Evolutionary conservation across 2,888 invertebrate genomes (phyloP).

Genomic region (Dasypolia templi): DNA sequence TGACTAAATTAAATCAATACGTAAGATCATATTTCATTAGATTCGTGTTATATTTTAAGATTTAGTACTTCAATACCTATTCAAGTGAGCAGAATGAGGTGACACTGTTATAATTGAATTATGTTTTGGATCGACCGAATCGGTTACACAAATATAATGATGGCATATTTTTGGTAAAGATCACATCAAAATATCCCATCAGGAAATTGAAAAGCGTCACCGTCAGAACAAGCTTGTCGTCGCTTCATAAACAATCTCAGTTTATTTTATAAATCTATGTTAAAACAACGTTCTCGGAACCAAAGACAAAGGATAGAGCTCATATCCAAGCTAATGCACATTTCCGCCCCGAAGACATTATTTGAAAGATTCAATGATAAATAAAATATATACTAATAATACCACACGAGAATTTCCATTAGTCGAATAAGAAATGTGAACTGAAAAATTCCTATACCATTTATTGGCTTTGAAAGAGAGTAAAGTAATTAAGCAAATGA

Average conservation of each 20-base stretch:
- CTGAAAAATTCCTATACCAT: neutral
- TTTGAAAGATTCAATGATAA: constrained; percentile 39
- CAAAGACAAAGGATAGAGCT: constrained; percentile 52
- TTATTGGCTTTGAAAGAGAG: neutral
- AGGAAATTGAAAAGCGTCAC: constrained; percentile 34
- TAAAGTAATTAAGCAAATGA: neutral
- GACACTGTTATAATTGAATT: neutral
- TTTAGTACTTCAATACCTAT: neutral
- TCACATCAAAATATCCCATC: constrained; percentile 27
- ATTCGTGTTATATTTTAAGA: constrained; percentile 30
- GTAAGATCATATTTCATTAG: neutral
- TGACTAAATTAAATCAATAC: constrained; percentile 24
- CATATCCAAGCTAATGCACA: constrained; percentile 66
- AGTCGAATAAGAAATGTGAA: constrained; percentile 11
- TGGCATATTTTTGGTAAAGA: neutral
- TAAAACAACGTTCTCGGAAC: constrained; percentile 49
- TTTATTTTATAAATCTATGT: constrained; percentile 31
- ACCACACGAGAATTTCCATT: constrained; percentile 20
- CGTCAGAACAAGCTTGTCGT: constrained; percentile 12
- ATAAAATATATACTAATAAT: constrained; percentile 42
- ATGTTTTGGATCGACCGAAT: neutral
- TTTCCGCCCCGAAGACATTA: constrained; percentile 66
- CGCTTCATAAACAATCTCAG: constrained; percentile 38
- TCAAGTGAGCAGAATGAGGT: neutral
- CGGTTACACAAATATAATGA: neutral